Percentiles rank a stretch among this genome's conserved stretches.
phyloP scores from a whole-genome alignment of 1,140 invertebrate genomes.

The Calliopsis andreniformis region DNA sequence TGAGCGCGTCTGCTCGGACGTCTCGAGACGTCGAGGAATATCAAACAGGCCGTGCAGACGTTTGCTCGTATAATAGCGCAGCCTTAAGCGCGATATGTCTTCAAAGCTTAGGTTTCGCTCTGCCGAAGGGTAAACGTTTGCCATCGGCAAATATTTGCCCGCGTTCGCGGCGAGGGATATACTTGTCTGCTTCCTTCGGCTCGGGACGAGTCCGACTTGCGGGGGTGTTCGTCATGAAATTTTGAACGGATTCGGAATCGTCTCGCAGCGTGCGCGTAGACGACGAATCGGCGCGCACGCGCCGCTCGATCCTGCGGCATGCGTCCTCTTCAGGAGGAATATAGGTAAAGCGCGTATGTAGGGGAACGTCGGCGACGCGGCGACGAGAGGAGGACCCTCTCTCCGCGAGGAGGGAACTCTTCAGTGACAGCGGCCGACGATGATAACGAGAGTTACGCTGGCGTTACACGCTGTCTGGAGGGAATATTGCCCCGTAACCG shows the following conservation, averaged over 20 bases:
- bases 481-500: constrained; percentile 52
- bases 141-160: constrained; percentile 46
- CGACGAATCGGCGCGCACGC: constrained; percentile 18
- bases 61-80: constrained; percentile 49
- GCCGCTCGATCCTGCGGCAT: constrained; percentile 27
- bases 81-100: constrained; percentile 42
- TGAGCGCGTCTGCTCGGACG: neutral
- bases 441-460: constrained; percentile 57
- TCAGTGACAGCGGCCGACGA: constrained; percentile 33
- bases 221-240: constrained; percentile 26
- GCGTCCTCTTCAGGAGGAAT: constrained; percentile 15
- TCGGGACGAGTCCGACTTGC: neutral
- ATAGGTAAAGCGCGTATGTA: neutral
- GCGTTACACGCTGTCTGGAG: constrained; percentile 53
- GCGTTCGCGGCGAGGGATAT: constrained; percentile 31
- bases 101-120: constrained; percentile 49
- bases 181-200: constrained; percentile 26
- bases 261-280: neutral
- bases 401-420: constrained; percentile 8
- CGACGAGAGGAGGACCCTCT: neutral
- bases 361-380: neutral
- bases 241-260: constrained; percentile 17
- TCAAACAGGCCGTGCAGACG: constrained; percentile 36
- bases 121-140: constrained; percentile 49
- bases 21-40: constrained; percentile 12